These are phyloP conservation scores for Mycogona germanica DNA, from an alignment of 2,888 invertebrate species.

Conservation along the genomic window DNA sequence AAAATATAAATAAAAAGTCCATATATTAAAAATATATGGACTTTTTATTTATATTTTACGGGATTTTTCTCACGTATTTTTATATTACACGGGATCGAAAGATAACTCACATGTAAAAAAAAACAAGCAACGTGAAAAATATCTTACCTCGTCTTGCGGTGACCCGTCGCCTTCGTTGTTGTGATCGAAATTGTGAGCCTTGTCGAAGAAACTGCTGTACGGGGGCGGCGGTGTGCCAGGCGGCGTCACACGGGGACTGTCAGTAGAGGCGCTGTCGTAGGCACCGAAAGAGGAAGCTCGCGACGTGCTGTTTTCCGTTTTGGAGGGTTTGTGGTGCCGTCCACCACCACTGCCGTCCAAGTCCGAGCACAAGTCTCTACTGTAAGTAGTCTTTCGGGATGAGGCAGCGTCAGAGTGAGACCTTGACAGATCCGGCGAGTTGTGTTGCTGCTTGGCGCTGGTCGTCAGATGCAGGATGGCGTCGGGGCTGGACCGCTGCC, in stretches of 20 bases:
- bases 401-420: slow-evolving; percentile 20
- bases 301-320: slow-evolving; percentile 13
- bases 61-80: not conserved
- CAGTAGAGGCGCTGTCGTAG: slow-evolving; percentile 18
- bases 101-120: not conserved
- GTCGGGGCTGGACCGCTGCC: slow-evolving; percentile 26
- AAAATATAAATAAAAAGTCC: not conserved
- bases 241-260: slow-evolving; percentile 40
- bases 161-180: slow-evolving; percentile 2
- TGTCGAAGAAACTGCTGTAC: slow-evolving; percentile 37
- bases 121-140: not conserved
- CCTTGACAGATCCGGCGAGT: slow-evolving; percentile 19
- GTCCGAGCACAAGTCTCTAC: slow-evolving; percentile 16
- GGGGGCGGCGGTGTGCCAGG: slow-evolving; percentile 85
- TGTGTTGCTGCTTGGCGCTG: slow-evolving; percentile 20
- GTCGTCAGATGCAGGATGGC: slow-evolving; percentile 23
- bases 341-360: no score
- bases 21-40: not conserved
- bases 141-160: slow-evolving; percentile 10
- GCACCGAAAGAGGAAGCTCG: slow-evolving; percentile 21
- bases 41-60: not conserved
- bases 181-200: not conserved
- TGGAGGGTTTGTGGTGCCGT: slow-evolving; percentile 4
- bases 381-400: slow-evolving; percentile 13
- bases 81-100: not conserved